These are phyloP conservation scores for Mnemiopsis leidyi DNA, from an alignment of 37 sponge, comb jelly and placozoan genomes.

Conservation along the genomic window DNA sequence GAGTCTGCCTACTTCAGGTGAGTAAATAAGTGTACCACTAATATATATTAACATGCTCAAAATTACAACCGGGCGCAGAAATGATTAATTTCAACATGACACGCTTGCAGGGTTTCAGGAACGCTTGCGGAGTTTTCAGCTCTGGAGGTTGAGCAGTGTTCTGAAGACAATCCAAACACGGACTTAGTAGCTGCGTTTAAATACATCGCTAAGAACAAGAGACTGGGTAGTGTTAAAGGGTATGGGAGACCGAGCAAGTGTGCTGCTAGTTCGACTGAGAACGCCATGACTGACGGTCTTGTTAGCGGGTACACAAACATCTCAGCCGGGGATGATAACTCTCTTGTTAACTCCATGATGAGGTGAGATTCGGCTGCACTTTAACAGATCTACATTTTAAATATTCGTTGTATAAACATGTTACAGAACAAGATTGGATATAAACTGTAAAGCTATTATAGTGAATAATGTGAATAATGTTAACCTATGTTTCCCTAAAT, in stretches of 20 bases:
- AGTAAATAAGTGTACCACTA: too few species aligned
- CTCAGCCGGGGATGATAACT: background rate
- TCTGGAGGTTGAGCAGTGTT: constrained; percentile 22
- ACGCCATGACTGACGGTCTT: constrained; percentile 1
- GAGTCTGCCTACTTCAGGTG: constrained; percentile 10
- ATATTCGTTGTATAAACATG: too few species aligned
- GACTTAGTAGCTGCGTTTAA: background rate
- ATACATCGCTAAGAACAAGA: background rate
- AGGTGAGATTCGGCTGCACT: background rate
- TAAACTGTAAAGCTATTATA: too few species aligned
- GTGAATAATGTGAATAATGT: too few species aligned
- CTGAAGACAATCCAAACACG: background rate
- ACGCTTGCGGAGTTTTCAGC: background rate
- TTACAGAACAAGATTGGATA: too few species aligned
- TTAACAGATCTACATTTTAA: too few species aligned
- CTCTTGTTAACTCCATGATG: constrained; percentile 2
- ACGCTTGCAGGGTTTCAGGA: background rate
- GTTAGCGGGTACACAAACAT: background rate
- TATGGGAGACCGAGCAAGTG: background rate
- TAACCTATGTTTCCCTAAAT: too few species aligned
- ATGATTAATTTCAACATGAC: background rate
- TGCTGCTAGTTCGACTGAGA: background rate
- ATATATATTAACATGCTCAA: background rate
- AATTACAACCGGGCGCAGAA: background rate
- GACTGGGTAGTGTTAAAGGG: background rate